Conservation (phyloP, 2,888 invertebrate genomes). For the Hecatera dysodea region DNA sequence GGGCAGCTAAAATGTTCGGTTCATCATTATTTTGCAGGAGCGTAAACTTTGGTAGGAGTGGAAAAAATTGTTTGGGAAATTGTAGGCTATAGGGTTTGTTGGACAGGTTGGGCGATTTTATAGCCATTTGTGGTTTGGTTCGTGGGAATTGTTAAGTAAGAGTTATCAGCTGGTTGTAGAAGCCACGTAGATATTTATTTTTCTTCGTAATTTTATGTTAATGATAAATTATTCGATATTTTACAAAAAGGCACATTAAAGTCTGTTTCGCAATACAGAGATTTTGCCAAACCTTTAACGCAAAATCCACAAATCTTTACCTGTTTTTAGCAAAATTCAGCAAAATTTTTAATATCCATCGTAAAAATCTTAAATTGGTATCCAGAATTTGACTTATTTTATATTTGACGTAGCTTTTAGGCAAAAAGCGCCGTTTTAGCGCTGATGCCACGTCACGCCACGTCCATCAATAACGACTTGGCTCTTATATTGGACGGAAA, state of each 20-base stretch:
- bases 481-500: constrained; percentile 85
- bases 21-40: constrained; percentile 16
- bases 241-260: neutral
- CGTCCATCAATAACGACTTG: constrained; percentile 85
- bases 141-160: neutral
- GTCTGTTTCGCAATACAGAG: neutral
- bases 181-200: neutral
- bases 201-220: neutral
- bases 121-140: neutral
- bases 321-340: constrained; percentile 10
- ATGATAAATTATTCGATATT: neutral
- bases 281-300: neutral
- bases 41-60: too few species aligned
- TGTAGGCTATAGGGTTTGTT: too few species aligned
- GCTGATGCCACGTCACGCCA: constrained; percentile 78
- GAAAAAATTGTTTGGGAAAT: neutral
- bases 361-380: constrained; percentile 29
- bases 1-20: constrained; percentile 70
- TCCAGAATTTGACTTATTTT: constrained; percentile 33
- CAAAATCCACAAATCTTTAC: constrained; percentile 6
- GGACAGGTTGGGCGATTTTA: too few species aligned
- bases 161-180: neutral
- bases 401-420: constrained; percentile 19
- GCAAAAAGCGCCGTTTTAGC: constrained; percentile 71
- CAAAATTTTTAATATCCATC: constrained; percentile 30